phyloP scores from a whole-genome alignment of 2,888 invertebrate species.

The Teleogryllus oceanicus region DNA sequence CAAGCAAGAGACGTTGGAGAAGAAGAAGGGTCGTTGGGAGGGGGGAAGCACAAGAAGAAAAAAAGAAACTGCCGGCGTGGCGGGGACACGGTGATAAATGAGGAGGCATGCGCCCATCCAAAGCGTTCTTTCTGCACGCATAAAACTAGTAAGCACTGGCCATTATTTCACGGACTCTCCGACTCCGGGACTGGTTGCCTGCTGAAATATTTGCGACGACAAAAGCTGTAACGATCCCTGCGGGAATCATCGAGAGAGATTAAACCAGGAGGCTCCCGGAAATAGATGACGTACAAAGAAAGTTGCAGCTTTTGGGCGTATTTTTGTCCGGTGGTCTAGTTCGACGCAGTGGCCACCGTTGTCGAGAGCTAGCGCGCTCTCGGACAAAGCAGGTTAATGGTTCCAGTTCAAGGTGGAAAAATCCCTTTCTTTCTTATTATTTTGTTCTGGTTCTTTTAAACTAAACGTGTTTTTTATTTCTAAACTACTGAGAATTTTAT shows the following conservation, averaged over 20 bases:
- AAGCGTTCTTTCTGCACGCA: conserved; percentile 33
- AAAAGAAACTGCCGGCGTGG: not conserved
- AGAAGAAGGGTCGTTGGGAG: not conserved
- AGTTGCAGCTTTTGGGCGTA: not conserved
- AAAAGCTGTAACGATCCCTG: conserved; percentile 34
- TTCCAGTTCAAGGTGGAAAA: too few species aligned
- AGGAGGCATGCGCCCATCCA: conserved; percentile 27
- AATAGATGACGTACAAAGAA: conserved; percentile 25
- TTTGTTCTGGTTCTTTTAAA: too few species aligned
- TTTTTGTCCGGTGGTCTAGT: conserved; percentile 12
- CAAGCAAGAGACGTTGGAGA: not conserved
- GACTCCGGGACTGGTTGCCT: conserved; percentile 20
- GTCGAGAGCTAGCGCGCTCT: too few species aligned
- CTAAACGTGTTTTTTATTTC: too few species aligned
- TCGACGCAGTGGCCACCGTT: too few species aligned
- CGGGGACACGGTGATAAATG: conserved; percentile 32
- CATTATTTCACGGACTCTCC: conserved; percentile 33
- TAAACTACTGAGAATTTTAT: too few species aligned
- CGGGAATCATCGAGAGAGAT: conserved; percentile 34
- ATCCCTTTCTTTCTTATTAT: too few species aligned
- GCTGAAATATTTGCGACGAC: conserved; percentile 31
- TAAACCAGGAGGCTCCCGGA: conserved; percentile 27
- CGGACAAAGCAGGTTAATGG: too few species aligned
- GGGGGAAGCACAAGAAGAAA: not conserved
- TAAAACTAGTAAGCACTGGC: conserved; percentile 30